Evolutionary conservation across 2,113 vertebrate species (phyloP).

Genomic region (Scophthalmus maximus): DNA sequence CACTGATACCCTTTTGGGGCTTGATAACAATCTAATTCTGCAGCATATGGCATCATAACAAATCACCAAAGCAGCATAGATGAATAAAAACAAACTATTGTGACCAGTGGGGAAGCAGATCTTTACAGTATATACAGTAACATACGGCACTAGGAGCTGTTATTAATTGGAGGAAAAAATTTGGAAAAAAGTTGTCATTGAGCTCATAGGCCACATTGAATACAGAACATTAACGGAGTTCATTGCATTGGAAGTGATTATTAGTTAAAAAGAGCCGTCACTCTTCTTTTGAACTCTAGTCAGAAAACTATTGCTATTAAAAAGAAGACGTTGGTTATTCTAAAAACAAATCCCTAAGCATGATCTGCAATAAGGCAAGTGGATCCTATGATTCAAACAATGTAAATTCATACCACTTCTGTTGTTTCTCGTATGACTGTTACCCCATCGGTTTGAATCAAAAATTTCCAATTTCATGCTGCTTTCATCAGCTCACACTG

Average conservation of each 20-base stretch:
- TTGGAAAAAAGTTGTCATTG: background rate
- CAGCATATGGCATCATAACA: background rate
- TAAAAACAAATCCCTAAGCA: constrained; percentile 26
- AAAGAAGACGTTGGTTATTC: constrained; percentile 2
- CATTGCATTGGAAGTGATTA: background rate
- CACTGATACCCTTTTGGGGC: too few relatives aligned
- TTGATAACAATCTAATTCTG: too few relatives aligned
- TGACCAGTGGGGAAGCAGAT: background rate
- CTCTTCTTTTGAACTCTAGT: background rate
- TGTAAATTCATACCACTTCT: constrained; percentile 12
- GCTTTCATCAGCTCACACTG: constrained; percentile 32
- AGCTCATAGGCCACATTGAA: constrained; percentile 6
- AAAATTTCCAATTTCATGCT: constrained; percentile 43
- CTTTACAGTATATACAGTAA: background rate
- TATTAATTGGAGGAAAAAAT: too few relatives aligned
- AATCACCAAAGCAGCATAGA: background rate
- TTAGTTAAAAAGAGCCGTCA: constrained; percentile 10
- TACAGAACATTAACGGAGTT: background rate
- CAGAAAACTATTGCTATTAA: background rate
- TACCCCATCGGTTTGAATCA: constrained; percentile 26
- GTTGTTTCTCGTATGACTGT: background rate
- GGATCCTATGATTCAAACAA: constrained; percentile 24
- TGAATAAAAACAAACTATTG: background rate
- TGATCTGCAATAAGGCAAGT: constrained; percentile 10
- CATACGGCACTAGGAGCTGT: background rate